phyloP scores from a whole-genome alignment of 1,140 invertebrate species.

The Leptoteleia sp. region DNA sequence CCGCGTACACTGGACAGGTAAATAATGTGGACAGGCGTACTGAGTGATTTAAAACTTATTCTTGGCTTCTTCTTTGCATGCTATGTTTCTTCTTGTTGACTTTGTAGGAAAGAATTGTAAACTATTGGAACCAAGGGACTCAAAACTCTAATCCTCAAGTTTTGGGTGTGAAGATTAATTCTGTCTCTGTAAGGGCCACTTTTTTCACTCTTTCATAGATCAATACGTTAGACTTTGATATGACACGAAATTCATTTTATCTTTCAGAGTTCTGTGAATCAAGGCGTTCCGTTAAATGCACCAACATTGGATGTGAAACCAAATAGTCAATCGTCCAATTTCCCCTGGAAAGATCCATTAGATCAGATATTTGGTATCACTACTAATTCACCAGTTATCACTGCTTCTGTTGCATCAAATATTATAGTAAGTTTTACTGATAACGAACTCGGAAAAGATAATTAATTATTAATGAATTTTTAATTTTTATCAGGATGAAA shows the following conservation, averaged over 20 bases:
- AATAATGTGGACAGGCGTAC: constrained; percentile 47
- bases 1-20: constrained; percentile 80
- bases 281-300: constrained; percentile 55
- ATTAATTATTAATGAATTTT: background rate
- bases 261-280: constrained; percentile 68
- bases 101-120: constrained; percentile 78
- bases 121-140: constrained; percentile 76
- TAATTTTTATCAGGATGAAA: constrained; percentile 70
- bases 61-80: constrained; percentile 54
- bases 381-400: constrained; percentile 71
- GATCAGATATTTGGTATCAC: constrained; percentile 79
- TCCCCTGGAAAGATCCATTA: constrained; percentile 77
- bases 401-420: constrained; percentile 77
- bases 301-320: constrained; percentile 70
- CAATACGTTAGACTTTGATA: background rate
- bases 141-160: constrained; percentile 71
- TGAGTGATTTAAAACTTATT: constrained; percentile 66
- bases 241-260: constrained; percentile 8
- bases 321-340: constrained; percentile 68
- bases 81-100: constrained; percentile 57
- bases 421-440: constrained; percentile 69
- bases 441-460: background rate
- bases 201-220: constrained; percentile 15
- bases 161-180: constrained; percentile 77
- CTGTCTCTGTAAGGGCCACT: constrained; percentile 74